Base-by-base conservation (phyloP, 2,113 vertebrate species). In the Cryptoleucopteryx plumbea region DNA sequence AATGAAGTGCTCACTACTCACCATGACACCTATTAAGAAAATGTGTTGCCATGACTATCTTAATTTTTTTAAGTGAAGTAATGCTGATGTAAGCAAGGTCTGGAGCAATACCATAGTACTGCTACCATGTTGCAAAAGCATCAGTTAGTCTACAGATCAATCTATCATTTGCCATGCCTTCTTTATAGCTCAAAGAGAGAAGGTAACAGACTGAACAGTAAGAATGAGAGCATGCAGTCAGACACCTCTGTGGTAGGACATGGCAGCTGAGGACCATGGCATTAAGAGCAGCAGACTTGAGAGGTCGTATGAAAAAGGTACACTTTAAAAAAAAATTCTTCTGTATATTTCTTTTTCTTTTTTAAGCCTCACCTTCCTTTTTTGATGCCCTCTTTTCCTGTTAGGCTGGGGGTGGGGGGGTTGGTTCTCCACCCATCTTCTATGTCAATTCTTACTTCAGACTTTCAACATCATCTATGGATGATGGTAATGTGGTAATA, bases 321-420 rank as follows among this genome's bases (percentile, higher is more conserved):
- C 5, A 15, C 7, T 38, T 72, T 48, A n/a, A 31, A 13, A 4
- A 25, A 16, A 42, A 21, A 5, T 4, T 36, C 2, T 40, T 65
- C 9, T 40, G 11, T 5, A 4, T 42, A 34, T 21, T 85, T 48
- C 6, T 4, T 42, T 85, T 62, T 26, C n/a, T 43, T 43, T 83
- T 82, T 61, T 45, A 77, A 67, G 23, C 17, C 10, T 45, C 13
- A 67, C n/a, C 6, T 68, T 70, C 22, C 14, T 58, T 73, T 78
- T 56, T 14, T 42, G 10, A 40, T n/a, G 11, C 5, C 20, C 2
- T 26, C 5, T 75, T 56, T 61, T 42, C 20, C 45, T 80, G 3
- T 48, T 66, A 16, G 5, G 18, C 34, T 5, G 11, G 16, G 4
- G 31, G 19, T 6, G 27, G 5, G 2, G 2, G 13, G 12, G 9